A percentile compares a stretch with the other conserved stretches of the same genome.
Conservation (phyloP, 1,140 invertebrate genomes). For the Scaptomyza hsui region DNA sequence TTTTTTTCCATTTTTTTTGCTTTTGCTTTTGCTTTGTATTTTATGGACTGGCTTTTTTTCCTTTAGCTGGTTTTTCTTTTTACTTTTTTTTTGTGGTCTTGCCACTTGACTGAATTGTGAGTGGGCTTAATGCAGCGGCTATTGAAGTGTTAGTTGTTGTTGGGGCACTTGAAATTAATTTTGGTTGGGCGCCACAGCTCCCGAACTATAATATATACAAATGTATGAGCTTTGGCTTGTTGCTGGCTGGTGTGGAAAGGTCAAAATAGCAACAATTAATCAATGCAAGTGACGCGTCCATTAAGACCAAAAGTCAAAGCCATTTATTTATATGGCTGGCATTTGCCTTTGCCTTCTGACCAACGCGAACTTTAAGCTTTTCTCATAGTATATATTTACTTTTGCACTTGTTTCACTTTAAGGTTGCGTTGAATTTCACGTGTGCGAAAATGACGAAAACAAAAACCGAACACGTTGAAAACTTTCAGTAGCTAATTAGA, state of each 20-base stretch:
- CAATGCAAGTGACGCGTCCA: conserved; percentile 32
- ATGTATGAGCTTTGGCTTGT: conserved; percentile 12
- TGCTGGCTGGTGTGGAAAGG: conserved; percentile 26
- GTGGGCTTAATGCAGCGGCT: conserved; percentile 33
- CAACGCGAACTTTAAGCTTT: conserved; percentile 13
- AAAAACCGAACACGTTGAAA: background rate
- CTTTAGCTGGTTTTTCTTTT: conserved; percentile 65
- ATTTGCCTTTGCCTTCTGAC: background rate
- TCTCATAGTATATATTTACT: conserved; percentile 9
- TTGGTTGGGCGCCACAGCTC: background rate
- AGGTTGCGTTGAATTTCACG: conserved; percentile 22
- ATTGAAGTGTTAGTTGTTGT: conserved; percentile 37
- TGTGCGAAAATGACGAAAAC: background rate
- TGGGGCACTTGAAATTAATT: conserved; percentile 29
- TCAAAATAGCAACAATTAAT: conserved; percentile 53
- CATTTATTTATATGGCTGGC: conserved; percentile 2
- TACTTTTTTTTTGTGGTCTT: conserved; percentile 42
- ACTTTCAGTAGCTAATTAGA: conserved; percentile 23
- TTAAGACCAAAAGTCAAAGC: conserved; percentile 25
- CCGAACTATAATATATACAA: conserved; percentile 2
- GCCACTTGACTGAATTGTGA: conserved; percentile 78
- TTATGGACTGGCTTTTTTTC: conserved; percentile 22
- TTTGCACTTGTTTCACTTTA: conserved; percentile 10
- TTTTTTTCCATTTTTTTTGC: conserved; percentile 9
- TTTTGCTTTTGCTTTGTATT: conserved; percentile 28